phyloP scores from a whole-genome alignment of 64 coral and sea anemone species.

The Acropora tenuis region DNA sequence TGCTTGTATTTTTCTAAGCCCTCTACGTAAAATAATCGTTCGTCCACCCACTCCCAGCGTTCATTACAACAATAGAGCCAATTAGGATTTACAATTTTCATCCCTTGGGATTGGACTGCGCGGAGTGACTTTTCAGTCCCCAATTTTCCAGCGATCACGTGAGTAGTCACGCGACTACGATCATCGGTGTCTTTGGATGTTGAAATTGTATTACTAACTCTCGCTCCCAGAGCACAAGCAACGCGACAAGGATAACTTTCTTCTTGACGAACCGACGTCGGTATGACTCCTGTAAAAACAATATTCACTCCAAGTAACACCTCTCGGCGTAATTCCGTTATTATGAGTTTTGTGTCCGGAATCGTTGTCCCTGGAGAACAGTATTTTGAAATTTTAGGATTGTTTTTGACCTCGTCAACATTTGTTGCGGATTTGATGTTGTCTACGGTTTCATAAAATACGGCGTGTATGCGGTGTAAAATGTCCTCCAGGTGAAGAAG shows the following conservation, averaged over 20 bases:
- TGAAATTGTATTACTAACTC: constrained; percentile 53
- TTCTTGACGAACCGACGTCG: constrained; percentile 76
- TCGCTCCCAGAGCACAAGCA: constrained; percentile 83
- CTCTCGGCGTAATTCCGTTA: constrained; percentile 69
- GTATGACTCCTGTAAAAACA: constrained; percentile 96
- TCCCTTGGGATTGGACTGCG: constrained; percentile 66
- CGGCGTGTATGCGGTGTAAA: constrained; percentile 75
- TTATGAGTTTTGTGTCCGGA: constrained; percentile 79
- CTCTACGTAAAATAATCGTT: constrained; percentile 86
- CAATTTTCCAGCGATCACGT: constrained; percentile 88
- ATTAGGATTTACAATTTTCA: constrained; percentile 84
- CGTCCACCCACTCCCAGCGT: constrained; percentile 97
- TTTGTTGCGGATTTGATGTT: constrained; percentile 13
- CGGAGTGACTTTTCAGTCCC: constrained; percentile 94
- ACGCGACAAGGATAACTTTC: constrained; percentile 81
- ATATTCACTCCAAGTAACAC: constrained; percentile 80
- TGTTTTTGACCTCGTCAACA: constrained; percentile 23
- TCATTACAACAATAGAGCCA: constrained; percentile 94
- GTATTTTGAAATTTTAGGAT: constrained; percentile 51
- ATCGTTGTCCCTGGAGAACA: constrained; percentile 63
- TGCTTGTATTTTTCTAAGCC: constrained; percentile 90
- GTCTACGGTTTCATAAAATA: constrained; percentile 75
- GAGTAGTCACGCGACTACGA: constrained; percentile 70
- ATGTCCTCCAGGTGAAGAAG: constrained; percentile 95
- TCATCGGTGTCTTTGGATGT: constrained; percentile 67